phyloP scores from a whole-genome alignment of 2,888 invertebrate genomes.

The Cheilosia soror region DNA sequence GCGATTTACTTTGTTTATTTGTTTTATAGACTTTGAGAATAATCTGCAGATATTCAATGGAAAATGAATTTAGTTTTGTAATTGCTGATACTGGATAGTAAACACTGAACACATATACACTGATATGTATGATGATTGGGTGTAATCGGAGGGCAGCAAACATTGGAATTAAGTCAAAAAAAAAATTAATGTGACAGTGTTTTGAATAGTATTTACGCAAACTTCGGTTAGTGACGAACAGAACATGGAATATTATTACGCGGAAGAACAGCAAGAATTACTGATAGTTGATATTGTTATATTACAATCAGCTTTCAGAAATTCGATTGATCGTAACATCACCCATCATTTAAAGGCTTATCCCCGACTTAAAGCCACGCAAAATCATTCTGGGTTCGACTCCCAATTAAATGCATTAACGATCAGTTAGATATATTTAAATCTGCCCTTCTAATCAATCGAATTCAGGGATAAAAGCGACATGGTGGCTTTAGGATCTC shows the following conservation, averaged over 20 bases:
- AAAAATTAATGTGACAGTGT: background rate
- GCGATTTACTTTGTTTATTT: slow-evolving; percentile 13
- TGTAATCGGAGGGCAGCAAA: background rate
- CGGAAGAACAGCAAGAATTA: no score
- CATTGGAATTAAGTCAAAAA: background rate
- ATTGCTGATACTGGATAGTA: background rate
- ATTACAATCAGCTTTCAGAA: no score
- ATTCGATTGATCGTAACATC: no score
- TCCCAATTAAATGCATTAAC: no score
- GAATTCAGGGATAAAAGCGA: no score
- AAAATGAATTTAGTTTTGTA: slow-evolving; percentile 19
- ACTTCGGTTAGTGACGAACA: background rate
- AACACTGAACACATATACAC: slow-evolving; percentile 44
- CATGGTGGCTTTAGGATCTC: no score
- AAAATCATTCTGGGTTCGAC: no score
- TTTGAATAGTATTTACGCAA: background rate
- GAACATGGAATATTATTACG: no score
- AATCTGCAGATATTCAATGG: slow-evolving; percentile 60
- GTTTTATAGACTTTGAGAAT: slow-evolving; percentile 20
- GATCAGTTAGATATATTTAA: fast-evolving
- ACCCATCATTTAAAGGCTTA: no score
- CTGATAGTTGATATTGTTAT: no score
- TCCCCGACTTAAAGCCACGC: no score
- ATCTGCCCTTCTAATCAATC: no score
- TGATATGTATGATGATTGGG: slow-evolving; percentile 7